Base-by-base conservation (phyloP, 2,888 invertebrate genomes). In the Coenonympha arcania region DNA sequence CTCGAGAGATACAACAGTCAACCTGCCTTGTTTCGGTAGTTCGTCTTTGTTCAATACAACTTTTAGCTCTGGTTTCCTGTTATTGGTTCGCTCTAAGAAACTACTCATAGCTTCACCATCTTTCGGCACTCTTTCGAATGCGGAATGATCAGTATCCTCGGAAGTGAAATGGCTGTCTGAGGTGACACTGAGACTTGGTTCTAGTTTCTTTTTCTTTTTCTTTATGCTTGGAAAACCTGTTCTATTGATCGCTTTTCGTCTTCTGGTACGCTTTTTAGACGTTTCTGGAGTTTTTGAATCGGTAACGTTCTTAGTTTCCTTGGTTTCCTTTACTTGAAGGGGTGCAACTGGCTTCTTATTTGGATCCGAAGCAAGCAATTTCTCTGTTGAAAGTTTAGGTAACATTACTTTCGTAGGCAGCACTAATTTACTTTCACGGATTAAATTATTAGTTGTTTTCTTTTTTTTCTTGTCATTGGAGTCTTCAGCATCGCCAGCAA, bases 201-300 rank as follows among this genome's bases (percentile, higher is more conserved):
- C 84, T 42, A 78, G 58, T 64, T 91, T 93, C 70, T 93, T 92
- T 70, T 94, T 95, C 77, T 94, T 95, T 69, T 90, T 92, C 66
- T 93, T 93, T 11, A 93, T 84, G 16, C 91, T 93, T 0, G 96
- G 96, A 72, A 96, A 96, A 3, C 96, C 96, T 13, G 95, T 95
- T 61, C 94, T 88, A 69, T 95, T 95, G 33, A 93, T 92, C 15
- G 93, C 90, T 71, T 95, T 92, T 31, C 94, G 89, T 61, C 94
- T 88, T 63, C 89, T 89, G 1, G 88, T 71, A 66, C 87, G 88
- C 54, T 89, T 85, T 60, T 80, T 82, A 20, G 65, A 63, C 0
- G 59, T 46, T 4, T 81, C 80, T 18, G 48, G 50, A 18, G 66
- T 56, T 64, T 78, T 81, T 39, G 58, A 71, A 47, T 78, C 79